These are phyloP conservation scores for Pseudomyrmex gracilis DNA, from an alignment of 1,140 invertebrate genomes.

Conservation along the genomic window DNA sequence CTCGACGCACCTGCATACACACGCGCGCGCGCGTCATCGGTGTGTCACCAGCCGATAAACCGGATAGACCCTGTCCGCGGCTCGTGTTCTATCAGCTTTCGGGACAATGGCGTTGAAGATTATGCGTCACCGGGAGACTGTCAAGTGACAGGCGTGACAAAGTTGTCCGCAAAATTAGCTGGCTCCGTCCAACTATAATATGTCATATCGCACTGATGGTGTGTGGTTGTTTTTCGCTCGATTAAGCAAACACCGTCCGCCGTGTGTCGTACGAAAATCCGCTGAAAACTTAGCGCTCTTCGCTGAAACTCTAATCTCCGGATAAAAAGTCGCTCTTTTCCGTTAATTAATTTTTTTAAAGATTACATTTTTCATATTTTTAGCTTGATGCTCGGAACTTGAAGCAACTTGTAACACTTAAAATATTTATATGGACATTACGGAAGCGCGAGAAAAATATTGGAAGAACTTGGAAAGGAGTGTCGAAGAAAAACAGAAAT, in stretches of 20 bases:
- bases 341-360: background rate
- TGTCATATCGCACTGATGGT: background rate
- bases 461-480: too few species aligned
- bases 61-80: constrained; percentile 13
- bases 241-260: background rate
- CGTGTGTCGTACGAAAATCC: background rate
- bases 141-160: constrained; percentile 43
- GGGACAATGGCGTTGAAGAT: constrained; percentile 51
- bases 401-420: background rate
- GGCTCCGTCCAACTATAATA: constrained; percentile 34
- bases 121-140: background rate
- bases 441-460: background rate
- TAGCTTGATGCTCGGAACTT: background rate
- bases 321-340: background rate
- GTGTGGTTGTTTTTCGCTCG: constrained; percentile 4
- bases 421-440: background rate
- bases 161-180: constrained; percentile 40
- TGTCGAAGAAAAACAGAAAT: background rate
- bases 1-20: background rate
- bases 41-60: constrained; percentile 64
- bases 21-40: background rate
- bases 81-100: constrained; percentile 51
- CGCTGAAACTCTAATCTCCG: background rate
- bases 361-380: too few species aligned
- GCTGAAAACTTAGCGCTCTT: background rate